These are phyloP conservation scores for Eilema sororculum DNA, from an alignment of 2,888 invertebrate genomes.

Conservation along the genomic window DNA sequence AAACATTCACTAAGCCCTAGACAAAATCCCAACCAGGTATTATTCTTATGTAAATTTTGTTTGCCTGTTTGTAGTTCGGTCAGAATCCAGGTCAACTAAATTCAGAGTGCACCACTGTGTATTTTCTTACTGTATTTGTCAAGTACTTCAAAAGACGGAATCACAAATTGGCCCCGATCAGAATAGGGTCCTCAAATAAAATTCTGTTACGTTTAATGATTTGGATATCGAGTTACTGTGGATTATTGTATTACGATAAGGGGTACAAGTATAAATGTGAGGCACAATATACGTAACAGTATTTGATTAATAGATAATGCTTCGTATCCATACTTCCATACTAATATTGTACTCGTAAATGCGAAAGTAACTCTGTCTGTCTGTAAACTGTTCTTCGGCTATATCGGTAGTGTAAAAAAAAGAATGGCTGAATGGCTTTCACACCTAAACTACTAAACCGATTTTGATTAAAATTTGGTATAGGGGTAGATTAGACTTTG, in stretches of 20 bases:
- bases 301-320: not conserved
- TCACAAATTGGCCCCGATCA: not conserved
- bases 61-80: not conserved
- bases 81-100: not conserved
- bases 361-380: too few relatives aligned
- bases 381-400: too few relatives aligned
- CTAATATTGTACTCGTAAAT: too few relatives aligned
- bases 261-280: not conserved
- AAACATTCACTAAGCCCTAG: not conserved
- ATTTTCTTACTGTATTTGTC: not conserved
- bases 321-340: not conserved
- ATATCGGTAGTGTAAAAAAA: too few relatives aligned
- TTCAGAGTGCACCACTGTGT: not conserved
- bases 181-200: not conserved
- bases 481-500: too few relatives aligned
- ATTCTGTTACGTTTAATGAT: not conserved
- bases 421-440: too few relatives aligned
- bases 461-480: too few relatives aligned
- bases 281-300: not conserved
- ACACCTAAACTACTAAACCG: too few relatives aligned
- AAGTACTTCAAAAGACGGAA: not conserved
- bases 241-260: not conserved
- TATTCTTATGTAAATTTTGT: not conserved
- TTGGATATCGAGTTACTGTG: not conserved
- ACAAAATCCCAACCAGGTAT: not conserved